These are phyloP conservation scores for Mythimna impura DNA, from an alignment of 2,888 invertebrate species.

Conservation along the genomic window DNA sequence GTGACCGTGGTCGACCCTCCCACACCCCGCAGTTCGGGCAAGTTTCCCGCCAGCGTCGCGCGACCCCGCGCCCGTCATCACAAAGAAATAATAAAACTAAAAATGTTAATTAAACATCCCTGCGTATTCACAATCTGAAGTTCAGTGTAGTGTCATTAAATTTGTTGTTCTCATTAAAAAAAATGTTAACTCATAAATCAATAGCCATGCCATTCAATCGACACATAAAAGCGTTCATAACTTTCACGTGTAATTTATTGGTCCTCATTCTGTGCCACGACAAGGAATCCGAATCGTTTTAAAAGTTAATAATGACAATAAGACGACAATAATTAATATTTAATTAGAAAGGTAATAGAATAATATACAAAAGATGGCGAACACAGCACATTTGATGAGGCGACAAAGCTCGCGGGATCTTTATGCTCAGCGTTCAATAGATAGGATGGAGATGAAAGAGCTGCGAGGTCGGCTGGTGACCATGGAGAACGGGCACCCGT, in stretches of 20 bases:
- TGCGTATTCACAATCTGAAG: slow-evolving; percentile 37
- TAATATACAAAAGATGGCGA: slow-evolving; percentile 92
- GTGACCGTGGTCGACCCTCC: slow-evolving; percentile 57
- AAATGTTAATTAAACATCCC: slow-evolving; percentile 36
- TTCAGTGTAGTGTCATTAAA: slow-evolving; percentile 33
- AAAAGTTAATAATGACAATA: slow-evolving; percentile 68
- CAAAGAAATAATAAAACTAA: slow-evolving; percentile 53
- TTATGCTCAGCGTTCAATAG: slow-evolving; percentile 94
- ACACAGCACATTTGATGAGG: slow-evolving; percentile 96
- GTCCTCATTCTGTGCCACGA: slow-evolving; percentile 84
- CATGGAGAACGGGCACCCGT: slow-evolving; percentile 92
- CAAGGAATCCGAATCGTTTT: slow-evolving; percentile 77
- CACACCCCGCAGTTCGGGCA: slow-evolving; percentile 67
- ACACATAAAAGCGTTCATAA: slow-evolving; percentile 68
- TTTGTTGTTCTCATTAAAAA: slow-evolving; percentile 47
- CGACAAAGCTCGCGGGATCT: slow-evolving; percentile 97
- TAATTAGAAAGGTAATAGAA: slow-evolving; percentile 54
- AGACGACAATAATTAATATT: slow-evolving; percentile 70
- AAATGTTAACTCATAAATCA: slow-evolving; percentile 74
- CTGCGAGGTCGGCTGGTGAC: slow-evolving; percentile 94
- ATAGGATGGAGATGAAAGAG: slow-evolving; percentile 96
- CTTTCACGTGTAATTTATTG: slow-evolving; percentile 76
- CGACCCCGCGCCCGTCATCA: slow-evolving; percentile 67
- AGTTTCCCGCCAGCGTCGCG: slow-evolving; percentile 81
- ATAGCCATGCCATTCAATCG: slow-evolving; percentile 65